Evolutionary conservation across 2,888 invertebrate species (phyloP).

Genomic region (Synanthedon andrenaeformis): DNA sequence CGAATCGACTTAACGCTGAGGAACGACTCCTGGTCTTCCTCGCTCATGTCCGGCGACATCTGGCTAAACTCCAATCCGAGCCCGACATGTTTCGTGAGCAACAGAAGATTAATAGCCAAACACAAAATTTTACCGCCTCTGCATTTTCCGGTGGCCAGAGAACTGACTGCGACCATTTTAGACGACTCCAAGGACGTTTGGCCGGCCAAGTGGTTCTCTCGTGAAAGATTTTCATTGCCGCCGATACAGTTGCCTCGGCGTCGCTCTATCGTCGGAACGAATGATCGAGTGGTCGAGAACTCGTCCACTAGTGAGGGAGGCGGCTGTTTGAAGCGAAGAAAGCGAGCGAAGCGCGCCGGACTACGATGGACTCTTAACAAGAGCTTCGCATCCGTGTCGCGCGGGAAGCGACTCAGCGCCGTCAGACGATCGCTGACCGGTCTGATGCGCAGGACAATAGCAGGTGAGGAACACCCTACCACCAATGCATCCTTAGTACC

Average conservation of each 20-base stretch:
- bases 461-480: constrained; percentile 20
- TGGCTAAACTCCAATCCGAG: constrained; percentile 37
- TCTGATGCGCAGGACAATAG: constrained; percentile 37
- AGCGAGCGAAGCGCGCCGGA: neutral
- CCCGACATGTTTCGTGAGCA: constrained; percentile 18
- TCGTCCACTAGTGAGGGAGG: neutral
- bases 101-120: constrained; percentile 31
- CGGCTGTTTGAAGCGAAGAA: neutral
- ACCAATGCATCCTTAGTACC: neutral
- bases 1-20: constrained; percentile 16
- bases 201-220: constrained; percentile 25
- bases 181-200: constrained; percentile 33
- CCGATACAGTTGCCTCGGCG: constrained; percentile 31
- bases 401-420: constrained; percentile 24
- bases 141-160: constrained; percentile 29
- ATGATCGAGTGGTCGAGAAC: neutral
- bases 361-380: neutral
- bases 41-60: constrained; percentile 36
- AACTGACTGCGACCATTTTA: constrained; percentile 13
- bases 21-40: constrained; percentile 32
- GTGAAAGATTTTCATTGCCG: constrained; percentile 18
- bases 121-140: constrained; percentile 44
- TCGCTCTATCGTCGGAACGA: neutral
- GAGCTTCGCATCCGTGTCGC: neutral
- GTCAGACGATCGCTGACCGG: constrained; percentile 38